Base-by-base conservation (phyloP, 37 sponge, comb jelly and placozoan species). In the Beroe forskalii region DNA sequence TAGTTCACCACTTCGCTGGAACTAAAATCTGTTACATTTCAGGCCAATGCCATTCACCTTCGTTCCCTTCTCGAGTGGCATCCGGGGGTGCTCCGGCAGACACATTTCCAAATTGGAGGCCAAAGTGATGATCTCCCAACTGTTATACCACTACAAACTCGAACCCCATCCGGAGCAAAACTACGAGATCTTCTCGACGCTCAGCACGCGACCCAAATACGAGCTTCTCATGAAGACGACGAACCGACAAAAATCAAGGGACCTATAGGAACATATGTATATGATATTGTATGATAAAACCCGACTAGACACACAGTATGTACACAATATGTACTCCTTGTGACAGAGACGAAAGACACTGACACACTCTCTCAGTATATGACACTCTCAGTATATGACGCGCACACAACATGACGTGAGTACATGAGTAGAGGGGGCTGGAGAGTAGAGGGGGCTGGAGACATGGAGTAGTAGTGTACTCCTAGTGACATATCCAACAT, bases 41-140 rank as follows among this genome's bases (percentile, higher is more conserved):
- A 80, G 86, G 42, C 86, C 86, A 48, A 41, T 80, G 55, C 86
- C 86, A 23, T 80, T 80, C 86, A 80, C 86, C 17, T 80, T 28
- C 86, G 38, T 80, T 17, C 86, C 86, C 28, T 80, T 80, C 55
- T 80, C 86, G 2, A 80, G 55, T 38, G 86, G 86, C 8, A 8
- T n/a, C 19, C 86, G 86, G 1, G 44, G 55, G 43, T 80, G 86
- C 86, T 0, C 55, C 0, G 86, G 86, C 25, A 80, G 35, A 37
- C 86, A 80, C 86, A 35, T 80, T 0, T 32, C 86, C 48, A 40
- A 38, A 24, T 37, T 80, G 48, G 86, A 80, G 27, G 37, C 40
- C 28, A 80, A 80, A 48, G 35, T 80, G 0, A 80, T 80, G 44
- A 42, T 44, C 48, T 22, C 55, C 12, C 28, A n/a, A 19, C 86